Percentiles rank a stretch among this genome's conserved stretches.
phyloP scores from a whole-genome alignment of 2,888 invertebrate genomes.

The Drosophila picticornis region DNA sequence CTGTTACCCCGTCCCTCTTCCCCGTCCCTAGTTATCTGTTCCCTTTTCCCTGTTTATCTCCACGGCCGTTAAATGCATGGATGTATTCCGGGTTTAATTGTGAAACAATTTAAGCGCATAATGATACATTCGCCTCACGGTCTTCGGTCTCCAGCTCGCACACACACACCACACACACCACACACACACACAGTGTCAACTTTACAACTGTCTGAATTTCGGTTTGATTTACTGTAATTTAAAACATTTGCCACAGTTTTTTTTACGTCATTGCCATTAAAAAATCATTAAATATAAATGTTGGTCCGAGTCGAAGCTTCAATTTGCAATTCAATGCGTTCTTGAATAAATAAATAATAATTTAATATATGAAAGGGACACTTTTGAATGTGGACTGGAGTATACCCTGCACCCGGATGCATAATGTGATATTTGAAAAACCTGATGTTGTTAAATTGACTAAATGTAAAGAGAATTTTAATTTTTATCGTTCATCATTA shows the following conservation, averaged over 20 bases:
- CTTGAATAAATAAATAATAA: slow-evolving; percentile 52
- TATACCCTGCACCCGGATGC: slow-evolving; percentile 9
- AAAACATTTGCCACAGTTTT: slow-evolving; percentile 56
- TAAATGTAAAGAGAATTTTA: not conserved
- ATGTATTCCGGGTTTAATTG: slow-evolving; percentile 58
- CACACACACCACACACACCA: not conserved
- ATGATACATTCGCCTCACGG: slow-evolving; percentile 48
- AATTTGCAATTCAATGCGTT: slow-evolving; percentile 61
- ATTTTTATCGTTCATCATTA: not conserved
- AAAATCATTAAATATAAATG: slow-evolving; percentile 66
- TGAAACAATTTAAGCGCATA: slow-evolving; percentile 71
- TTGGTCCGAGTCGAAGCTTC: slow-evolving; percentile 49
- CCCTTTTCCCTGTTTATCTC: not conserved
- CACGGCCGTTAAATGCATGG: not conserved
- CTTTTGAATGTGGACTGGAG: not conserved
- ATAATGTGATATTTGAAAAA: not conserved
- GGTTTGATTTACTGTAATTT: slow-evolving; percentile 68
- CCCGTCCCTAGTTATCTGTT: not conserved
- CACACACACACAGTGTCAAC: not conserved
- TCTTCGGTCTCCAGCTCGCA: slow-evolving; percentile 17
- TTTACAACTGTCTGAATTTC: slow-evolving; percentile 36
- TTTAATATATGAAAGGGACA: slow-evolving; percentile 3
- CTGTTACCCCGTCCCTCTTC: slow-evolving; percentile 4
- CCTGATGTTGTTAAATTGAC: not conserved
- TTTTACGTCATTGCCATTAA: slow-evolving; percentile 50